Base-by-base conservation (phyloP, 2,113 vertebrate genomes). In the Dendrocopos noguchii region DNA sequence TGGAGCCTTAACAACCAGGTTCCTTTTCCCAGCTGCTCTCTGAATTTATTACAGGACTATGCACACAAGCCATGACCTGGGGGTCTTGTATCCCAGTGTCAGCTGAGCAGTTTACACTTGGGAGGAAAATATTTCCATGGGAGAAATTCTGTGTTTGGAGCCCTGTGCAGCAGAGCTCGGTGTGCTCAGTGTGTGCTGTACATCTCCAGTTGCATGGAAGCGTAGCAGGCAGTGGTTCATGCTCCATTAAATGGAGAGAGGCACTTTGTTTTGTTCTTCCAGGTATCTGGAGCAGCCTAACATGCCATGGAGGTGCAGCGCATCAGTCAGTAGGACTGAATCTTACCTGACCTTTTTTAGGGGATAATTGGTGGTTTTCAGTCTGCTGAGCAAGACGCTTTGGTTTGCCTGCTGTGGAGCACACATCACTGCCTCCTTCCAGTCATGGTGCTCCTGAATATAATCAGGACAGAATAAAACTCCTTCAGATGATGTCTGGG, bases 401-500 rank as follows among this genome's bases (percentile, higher is more conserved):
- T 15, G 7, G 4, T 33, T 80, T 64, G 44, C 29, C 73, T 59
- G 9, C 17, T 4, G 29, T 31, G 33, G 19, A 31, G 33, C 39
- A 17, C 0, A 0, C 7, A 7, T 19, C 20, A 1, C 28, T 15
- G 24, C 25, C 18, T 55, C 10, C 29, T 20, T 21, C 9, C 36
- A 0, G 0, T 25, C 44, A 21, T 29, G 44, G 7, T 64, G 33
- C 28, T 78, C 66, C 71, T 24, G 25, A 15, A 13, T 6, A 4
- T 7, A 6, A 42, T 6, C 28, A 4, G 46, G 31, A 36, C 11
- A 15, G 52, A 57, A 14, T 28, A 42, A 55, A 73, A 39, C 36
- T 36, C 4, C 21, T 34, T 17, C 55, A 17, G 47, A 3, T 31
- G 44, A 15, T 74, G 34, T 15, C 34, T 44, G 9, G 46, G 36